These are phyloP conservation scores for Actinia tenebrosa DNA, from an alignment of 64 coral and sea anemone genomes.

Conservation along the genomic window DNA sequence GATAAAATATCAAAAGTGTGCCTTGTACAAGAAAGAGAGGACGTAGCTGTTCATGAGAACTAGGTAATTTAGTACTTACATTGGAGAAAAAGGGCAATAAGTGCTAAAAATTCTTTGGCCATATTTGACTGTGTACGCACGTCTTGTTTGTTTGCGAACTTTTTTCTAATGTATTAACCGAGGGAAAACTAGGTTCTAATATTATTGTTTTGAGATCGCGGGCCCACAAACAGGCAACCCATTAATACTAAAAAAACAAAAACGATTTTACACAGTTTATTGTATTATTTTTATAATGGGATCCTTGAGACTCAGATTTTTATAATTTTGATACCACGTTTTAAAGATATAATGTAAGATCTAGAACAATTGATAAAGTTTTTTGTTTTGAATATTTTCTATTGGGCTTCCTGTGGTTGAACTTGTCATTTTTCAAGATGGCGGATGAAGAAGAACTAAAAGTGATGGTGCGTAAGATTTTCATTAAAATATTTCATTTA, in stretches of 20 bases:
- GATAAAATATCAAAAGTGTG: neutral
- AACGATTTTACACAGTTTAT: neutral
- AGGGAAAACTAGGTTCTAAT: neutral
- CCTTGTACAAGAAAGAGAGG: neutral
- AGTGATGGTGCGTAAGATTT: constrained; percentile 37
- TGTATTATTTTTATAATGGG: neutral
- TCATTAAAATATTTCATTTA: neutral
- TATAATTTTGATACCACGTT: too few relatives aligned
- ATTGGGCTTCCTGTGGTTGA: constrained; percentile 10
- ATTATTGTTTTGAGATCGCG: neutral
- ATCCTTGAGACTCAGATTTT: neutral
- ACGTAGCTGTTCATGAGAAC: neutral
- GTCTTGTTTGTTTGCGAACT: neutral
- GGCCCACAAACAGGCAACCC: neutral
- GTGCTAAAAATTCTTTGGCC: neutral
- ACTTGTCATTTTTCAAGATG: constrained; percentile 25
- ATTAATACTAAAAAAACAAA: neutral
- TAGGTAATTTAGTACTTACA: neutral
- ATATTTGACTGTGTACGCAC: neutral
- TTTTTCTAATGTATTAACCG: constrained; percentile 5
- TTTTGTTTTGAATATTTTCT: neutral
- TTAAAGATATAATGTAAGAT: neutral
- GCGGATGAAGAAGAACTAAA: constrained; percentile 45
- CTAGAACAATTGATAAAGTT: neutral
- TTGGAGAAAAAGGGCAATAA: neutral